A percentile compares a stretch with the other conserved stretches of the same genome.
These are phyloP conservation scores for Conops quadrifasciatus DNA, from an alignment of 2,888 invertebrate species.

Conservation along the genomic window DNA sequence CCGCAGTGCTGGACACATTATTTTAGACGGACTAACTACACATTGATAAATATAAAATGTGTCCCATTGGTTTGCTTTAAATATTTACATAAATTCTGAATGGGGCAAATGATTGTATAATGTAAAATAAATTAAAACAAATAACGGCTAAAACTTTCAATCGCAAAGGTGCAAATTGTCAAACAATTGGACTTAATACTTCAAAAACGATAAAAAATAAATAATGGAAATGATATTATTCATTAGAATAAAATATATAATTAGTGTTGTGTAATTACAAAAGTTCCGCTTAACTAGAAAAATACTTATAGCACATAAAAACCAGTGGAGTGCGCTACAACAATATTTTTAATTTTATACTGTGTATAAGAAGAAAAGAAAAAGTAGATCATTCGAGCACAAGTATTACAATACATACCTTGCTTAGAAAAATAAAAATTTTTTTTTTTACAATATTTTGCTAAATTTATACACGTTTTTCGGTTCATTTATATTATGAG, in stretches of 20 bases:
- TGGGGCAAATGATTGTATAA: too few species aligned
- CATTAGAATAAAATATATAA: too few species aligned
- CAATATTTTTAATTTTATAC: background rate
- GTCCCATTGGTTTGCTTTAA: background rate
- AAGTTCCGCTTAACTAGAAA: too few species aligned
- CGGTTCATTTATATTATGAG: background rate
- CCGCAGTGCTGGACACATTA: constrained; percentile 11
- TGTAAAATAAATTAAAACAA: background rate
- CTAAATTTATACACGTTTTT: constrained; percentile 14
- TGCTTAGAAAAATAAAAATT: too few species aligned
- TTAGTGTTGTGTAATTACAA: too few species aligned
- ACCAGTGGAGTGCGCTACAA: too few species aligned
- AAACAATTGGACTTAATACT: too few species aligned
- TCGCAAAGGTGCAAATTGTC: too few species aligned
- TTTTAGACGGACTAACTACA: constrained; percentile 12
- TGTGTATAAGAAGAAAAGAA: background rate
- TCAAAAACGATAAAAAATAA: too few species aligned
- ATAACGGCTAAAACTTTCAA: background rate
- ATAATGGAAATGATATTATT: too few species aligned
- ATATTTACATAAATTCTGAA: background rate
- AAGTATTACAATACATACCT: background rate
- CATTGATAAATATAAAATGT: background rate
- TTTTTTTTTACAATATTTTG: background rate
- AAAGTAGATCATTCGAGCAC: background rate
- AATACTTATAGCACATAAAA: too few species aligned